These are phyloP conservation scores for Apamea sordens DNA, from an alignment of 2,888 invertebrate genomes.

Conservation along the genomic window DNA sequence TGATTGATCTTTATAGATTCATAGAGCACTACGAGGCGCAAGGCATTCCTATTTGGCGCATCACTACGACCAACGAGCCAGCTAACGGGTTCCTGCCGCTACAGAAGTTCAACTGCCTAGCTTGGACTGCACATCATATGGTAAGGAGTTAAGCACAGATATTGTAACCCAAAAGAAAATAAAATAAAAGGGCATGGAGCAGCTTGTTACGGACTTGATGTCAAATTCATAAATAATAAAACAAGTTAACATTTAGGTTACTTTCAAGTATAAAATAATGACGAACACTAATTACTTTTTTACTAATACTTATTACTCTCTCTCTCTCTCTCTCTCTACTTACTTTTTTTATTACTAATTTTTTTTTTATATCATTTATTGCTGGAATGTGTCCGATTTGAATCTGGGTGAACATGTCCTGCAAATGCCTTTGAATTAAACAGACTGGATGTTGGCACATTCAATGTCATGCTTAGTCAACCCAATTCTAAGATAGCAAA, in stretches of 20 bases:
- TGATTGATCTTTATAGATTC: conserved; percentile 84
- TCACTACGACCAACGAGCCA: conserved; percentile 95
- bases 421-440: too few relatives aligned
- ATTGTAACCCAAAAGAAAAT: not conserved
- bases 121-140: conserved; percentile 91
- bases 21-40: conserved; percentile 92
- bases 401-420: too few relatives aligned
- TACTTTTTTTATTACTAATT: too few relatives aligned
- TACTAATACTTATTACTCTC: too few relatives aligned
- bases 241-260: not conserved
- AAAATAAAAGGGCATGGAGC: not conserved
- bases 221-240: not conserved
- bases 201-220: not conserved
- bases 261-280: not conserved
- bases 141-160: conserved; percentile 69
- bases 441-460: too few relatives aligned
- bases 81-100: conserved; percentile 87
- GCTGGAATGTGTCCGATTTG: too few relatives aligned
- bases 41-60: conserved; percentile 78
- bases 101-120: conserved; percentile 92
- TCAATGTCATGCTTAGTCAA: too few relatives aligned
- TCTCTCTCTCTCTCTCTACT: too few relatives aligned
- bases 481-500: too few relatives aligned
- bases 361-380: too few relatives aligned
- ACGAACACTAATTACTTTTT: not conserved